Conservation (phyloP, 2,113 vertebrate genomes). For the Xenus cinereus region DNA sequence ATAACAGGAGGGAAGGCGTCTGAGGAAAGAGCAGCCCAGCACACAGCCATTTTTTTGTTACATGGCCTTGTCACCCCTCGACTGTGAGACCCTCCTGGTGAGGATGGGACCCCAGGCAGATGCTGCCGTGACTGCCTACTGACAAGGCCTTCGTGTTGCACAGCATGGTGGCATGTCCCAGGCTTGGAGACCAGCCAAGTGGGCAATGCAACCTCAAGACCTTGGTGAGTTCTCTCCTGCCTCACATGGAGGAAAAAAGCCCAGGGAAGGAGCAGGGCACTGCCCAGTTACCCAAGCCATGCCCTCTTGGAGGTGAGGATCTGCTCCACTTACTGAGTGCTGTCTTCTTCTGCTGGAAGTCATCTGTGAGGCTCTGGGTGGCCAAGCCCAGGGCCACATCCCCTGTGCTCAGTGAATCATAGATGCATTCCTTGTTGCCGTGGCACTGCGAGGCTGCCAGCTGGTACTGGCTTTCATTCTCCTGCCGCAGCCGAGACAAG, state of each 20-base stretch:
- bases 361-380: background rate
- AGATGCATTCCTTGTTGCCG: slow-evolving; percentile 32
- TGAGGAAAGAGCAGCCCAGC: slow-evolving; percentile 20
- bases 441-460: background rate
- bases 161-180: background rate
- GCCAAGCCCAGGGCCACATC: slow-evolving; percentile 16
- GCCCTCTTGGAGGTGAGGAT: background rate
- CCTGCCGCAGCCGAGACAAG: slow-evolving; percentile 47
- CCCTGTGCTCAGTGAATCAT: slow-evolving; percentile 14
- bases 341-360: slow-evolving; percentile 32
- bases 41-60: background rate
- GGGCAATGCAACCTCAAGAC: background rate
- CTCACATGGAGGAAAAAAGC: background rate
- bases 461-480: slow-evolving; percentile 36
- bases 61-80: background rate
- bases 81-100: background rate
- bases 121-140: background rate
- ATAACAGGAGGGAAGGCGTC: slow-evolving; percentile 20
- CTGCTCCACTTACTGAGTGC: slow-evolving; percentile 36
- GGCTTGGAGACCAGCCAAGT: background rate
- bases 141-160: background rate
- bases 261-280: background rate
- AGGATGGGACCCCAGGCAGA: background rate
- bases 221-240: background rate
- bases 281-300: background rate